Percentiles rank a stretch among this genome's conserved stretches.
phyloP scores from a whole-genome alignment of 2,888 invertebrate species.

The Dicyrtomina minuta region DNA sequence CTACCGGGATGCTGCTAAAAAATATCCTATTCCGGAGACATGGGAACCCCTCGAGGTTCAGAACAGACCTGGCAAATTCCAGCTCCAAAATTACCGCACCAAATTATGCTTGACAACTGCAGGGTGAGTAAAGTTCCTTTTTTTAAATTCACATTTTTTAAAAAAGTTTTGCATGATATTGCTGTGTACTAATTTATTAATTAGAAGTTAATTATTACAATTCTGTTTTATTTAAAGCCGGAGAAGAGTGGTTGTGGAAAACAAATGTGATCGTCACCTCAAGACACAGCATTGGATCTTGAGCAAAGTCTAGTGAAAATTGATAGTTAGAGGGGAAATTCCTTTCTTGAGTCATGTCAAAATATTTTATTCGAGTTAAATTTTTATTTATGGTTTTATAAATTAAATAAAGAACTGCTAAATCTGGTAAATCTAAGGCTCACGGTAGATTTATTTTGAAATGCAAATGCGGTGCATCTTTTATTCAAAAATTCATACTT shows the following conservation, averaged over 20 bases:
- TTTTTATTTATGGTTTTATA: too few relatives aligned
- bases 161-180: neutral
- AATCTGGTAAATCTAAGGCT: too few relatives aligned
- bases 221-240: conserved; percentile 33
- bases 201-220: too few relatives aligned
- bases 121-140: conserved; percentile 34
- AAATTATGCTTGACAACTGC: conserved; percentile 41
- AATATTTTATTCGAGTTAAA: too few relatives aligned
- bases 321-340: too few relatives aligned
- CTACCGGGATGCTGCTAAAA: conserved; percentile 44
- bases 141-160: neutral
- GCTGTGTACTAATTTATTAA: too few relatives aligned
- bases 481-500: too few relatives aligned
- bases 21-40: conserved; percentile 45
- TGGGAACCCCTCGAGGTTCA: conserved; percentile 39
- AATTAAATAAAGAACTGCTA: too few relatives aligned
- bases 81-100: conserved; percentile 47
- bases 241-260: conserved; percentile 42
- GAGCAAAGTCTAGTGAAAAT: conserved; percentile 12
- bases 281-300: conserved; percentile 47
- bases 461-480: too few relatives aligned
- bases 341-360: too few relatives aligned
- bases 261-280: conserved; percentile 46
- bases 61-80: conserved; percentile 32
- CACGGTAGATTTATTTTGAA: too few relatives aligned